Base-by-base conservation (phyloP, 2,888 invertebrate genomes). In the Drosophila siamana region DNA sequence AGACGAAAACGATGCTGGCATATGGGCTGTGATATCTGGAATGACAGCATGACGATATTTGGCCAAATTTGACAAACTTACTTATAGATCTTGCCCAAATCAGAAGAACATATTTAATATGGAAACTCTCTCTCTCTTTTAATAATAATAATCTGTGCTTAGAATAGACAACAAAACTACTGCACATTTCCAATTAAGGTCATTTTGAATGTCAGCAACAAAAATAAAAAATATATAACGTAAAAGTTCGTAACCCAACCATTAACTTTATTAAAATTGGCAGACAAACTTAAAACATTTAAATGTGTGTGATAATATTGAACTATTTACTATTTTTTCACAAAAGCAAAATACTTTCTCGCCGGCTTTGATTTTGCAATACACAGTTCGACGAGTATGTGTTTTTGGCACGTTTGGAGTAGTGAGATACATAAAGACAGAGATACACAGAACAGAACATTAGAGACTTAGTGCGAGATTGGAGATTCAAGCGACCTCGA, bases 401-500 rank as follows among this genome's bases (percentile, higher is more conserved):
- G 33, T 33, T 33, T 2, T 4, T 0, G 36, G 30, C 43, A 43
- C 30, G 9, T 55, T 33, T 33, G n/a, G 11, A 41, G 3, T 4
- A 28, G 15, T 28, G 2, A 1, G 41, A 43, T 43, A 22, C 22
- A 30, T 13, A 33, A 28, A 9, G 13, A 13, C n/a, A 13, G 26
- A 26, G 5, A 26, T 26, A 4, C 6, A 26, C 26, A n/a, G n/a
- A n/a, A 3, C 30, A 24, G 22, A 33, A 33, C 22, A 13, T 44
- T 43, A 33, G 43, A 54, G 22, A 30, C 19, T 54, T 54, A 33
- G 54, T 24, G 0, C 6, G 19, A 44, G 44, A 33, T 43, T 9
- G n/a, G 33, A 13, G 30, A 54, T 33, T n/a, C n/a, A n/a, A n/a
- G 43, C 33, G 22, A 55, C 44, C 55, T 33, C 30, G 4, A 13